Conservation (phyloP, 92 coral and sea anemone genomes). For the Epizoanthus rinbou region DNA sequence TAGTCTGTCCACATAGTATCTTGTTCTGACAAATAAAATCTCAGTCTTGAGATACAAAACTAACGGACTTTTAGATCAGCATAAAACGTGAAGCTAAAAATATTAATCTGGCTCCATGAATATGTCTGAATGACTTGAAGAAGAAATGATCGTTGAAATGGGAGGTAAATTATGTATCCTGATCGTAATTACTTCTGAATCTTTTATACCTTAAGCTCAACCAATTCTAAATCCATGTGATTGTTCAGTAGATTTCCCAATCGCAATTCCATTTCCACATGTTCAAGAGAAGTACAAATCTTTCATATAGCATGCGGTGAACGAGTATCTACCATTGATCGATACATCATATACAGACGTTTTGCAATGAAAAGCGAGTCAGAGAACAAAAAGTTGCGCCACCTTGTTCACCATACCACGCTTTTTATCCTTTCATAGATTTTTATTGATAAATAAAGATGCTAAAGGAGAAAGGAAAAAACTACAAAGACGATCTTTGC, state of each 20-base stretch:
- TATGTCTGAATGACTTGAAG: neutral
- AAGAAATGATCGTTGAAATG: neutral
- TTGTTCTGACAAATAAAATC: neutral
- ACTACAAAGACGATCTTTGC: neutral
- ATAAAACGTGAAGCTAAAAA: neutral
- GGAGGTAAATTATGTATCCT: neutral
- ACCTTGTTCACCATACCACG: too few species aligned
- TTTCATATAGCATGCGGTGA: neutral
- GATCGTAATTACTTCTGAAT: neutral
- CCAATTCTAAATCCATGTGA: neutral
- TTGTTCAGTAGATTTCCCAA: neutral
- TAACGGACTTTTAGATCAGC: too few species aligned
- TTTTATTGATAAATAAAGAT: too few species aligned
- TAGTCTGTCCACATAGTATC: neutral
- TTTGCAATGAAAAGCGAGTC: too few species aligned
- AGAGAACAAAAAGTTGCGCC: too few species aligned
- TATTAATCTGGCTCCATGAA: neutral
- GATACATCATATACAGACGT: too few species aligned
- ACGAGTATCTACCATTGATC: too few species aligned
- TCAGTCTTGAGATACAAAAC: too few species aligned
- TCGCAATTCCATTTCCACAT: neutral
- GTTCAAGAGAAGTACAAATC: neutral
- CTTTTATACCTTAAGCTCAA: neutral
- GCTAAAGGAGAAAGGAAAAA: neutral
- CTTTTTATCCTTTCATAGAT: too few species aligned